Conservation (phyloP, 2,888 invertebrate genomes). For the Aspidiotus destructor region DNA sequence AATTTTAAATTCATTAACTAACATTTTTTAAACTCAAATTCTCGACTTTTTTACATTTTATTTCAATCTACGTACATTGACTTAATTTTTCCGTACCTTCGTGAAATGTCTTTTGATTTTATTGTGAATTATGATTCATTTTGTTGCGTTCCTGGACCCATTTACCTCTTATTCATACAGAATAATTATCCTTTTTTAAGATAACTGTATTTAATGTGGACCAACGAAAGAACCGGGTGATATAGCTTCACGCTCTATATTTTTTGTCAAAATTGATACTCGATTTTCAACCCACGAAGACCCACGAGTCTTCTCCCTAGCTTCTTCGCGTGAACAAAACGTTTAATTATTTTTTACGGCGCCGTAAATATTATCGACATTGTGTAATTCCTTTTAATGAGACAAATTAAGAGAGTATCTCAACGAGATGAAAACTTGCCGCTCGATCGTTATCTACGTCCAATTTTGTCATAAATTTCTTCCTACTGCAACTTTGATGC, state of each 20-base stretch:
- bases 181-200: no score
- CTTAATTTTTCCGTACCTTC: no score
- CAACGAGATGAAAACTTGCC: not conserved
- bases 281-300: not conserved
- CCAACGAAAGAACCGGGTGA: no score
- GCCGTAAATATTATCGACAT: not conserved
- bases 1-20: no score
- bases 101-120: no score
- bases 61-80: no score
- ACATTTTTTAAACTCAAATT: no score
- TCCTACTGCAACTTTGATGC: not conserved
- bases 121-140: no score
- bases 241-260: not conserved
- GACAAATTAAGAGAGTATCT: not conserved
- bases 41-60: no score
- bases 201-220: no score
- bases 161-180: no score
- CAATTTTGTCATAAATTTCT: slow-evolving; percentile 4
- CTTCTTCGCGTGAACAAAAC: not conserved
- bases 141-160: no score
- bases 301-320: not conserved
- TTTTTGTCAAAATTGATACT: not conserved
- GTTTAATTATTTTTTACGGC: slow-evolving; percentile 4
- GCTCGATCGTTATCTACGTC: not conserved
- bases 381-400: not conserved